phyloP scores from a whole-genome alignment of 2,888 invertebrate species.

The Helobdella robusta region DNA sequence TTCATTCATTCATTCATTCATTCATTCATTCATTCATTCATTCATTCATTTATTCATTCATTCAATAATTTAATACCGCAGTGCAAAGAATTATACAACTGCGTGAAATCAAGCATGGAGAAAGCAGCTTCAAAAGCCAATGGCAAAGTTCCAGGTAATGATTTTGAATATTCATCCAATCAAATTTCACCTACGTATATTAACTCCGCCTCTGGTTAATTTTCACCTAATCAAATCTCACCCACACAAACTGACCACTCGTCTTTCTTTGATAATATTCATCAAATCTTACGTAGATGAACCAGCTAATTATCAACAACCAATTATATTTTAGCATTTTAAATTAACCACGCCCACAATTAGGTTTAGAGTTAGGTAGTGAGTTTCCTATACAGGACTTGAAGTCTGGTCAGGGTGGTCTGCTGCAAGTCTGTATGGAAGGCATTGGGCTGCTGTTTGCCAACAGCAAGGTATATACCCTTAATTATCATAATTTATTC shows the following conservation, averaged over 20 bases:
- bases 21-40: neutral
- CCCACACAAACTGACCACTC: too few relatives aligned
- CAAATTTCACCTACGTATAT: too few relatives aligned
- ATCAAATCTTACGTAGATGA: too few relatives aligned
- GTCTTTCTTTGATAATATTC: too few relatives aligned
- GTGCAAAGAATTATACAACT: constrained; percentile 96
- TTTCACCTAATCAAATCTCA: too few relatives aligned
- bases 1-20: neutral
- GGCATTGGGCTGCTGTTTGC: constrained; percentile 97
- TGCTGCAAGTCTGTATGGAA: constrained; percentile 92
- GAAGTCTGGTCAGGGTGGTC: constrained; percentile 88
- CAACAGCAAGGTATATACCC: constrained; percentile 79
- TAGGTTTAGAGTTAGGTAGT: constrained; percentile 59
- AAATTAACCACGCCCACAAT: too few relatives aligned
- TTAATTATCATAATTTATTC: neutral
- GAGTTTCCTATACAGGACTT: constrained; percentile 98
- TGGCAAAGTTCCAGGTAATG: constrained; percentile 51
- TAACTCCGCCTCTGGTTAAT: too few relatives aligned
- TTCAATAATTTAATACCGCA: constrained; percentile 47
- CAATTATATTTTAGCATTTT: neutral
- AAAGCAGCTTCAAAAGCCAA: constrained; percentile 62
- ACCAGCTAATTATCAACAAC: too few relatives aligned
- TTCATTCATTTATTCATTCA: too few relatives aligned
- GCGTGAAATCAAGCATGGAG: constrained; percentile 98
- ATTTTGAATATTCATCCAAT: neutral